phyloP scores from a whole-genome alignment of 2,113 vertebrate species.

The Myotis lucifugus region DNA sequence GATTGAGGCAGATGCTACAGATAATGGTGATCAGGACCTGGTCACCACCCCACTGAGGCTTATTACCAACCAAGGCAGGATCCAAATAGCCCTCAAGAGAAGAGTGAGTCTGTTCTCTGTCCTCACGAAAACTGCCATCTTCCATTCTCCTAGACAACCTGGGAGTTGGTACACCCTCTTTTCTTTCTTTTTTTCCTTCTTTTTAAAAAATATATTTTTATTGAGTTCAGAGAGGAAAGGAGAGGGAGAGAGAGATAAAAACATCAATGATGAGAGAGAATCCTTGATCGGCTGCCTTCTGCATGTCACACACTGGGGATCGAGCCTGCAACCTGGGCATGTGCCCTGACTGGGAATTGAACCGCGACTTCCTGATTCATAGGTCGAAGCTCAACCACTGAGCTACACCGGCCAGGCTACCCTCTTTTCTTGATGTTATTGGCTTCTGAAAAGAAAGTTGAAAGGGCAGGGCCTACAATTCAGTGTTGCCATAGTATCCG shows the following conservation, averaged over 20 bases:
- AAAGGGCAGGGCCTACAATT: background rate
- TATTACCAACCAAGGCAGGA: conserved; percentile 97
- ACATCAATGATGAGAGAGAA: too few species aligned
- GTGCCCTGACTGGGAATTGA: too few species aligned
- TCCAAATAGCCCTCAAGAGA: conserved; percentile 96
- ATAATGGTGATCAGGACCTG: conserved; percentile 93
- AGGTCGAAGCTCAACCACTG: too few species aligned
- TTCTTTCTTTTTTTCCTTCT: background rate
- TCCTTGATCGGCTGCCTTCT: too few species aligned
- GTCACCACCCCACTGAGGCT: conserved; percentile 94
- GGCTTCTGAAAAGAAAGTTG: background rate
- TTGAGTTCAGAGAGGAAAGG: too few species aligned
- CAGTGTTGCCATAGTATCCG: background rate
- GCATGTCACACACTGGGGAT: too few species aligned
- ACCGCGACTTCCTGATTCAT: too few species aligned
- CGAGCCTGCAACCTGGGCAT: too few species aligned
- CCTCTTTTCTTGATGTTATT: background rate
- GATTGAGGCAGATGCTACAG: conserved; percentile 96
- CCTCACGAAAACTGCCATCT: background rate
- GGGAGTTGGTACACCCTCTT: background rate
- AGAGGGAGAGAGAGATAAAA: too few species aligned
- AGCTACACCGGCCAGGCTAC: background rate
- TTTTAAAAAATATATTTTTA: too few species aligned
- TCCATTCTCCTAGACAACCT: background rate
- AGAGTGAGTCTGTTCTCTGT: conserved; percentile 86